Conservation (phyloP, 2,797 vertebrate genomes). For the Malacoraja senta region DNA sequence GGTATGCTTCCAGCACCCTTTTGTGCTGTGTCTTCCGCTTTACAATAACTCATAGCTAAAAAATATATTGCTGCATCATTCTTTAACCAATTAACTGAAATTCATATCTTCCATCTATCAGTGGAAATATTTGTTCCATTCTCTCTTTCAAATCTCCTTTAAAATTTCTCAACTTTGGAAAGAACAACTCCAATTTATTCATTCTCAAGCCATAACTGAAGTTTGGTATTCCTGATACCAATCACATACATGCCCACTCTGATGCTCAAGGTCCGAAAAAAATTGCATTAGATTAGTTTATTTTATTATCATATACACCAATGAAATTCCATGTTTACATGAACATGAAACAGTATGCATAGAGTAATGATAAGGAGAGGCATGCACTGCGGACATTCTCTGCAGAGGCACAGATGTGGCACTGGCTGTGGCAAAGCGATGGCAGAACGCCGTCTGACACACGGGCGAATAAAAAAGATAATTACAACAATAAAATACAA, state of each 20-base stretch:
- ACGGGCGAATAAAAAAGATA: too few relatives aligned
- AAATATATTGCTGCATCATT: background rate
- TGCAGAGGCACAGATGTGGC: too few relatives aligned
- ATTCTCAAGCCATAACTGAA: background rate
- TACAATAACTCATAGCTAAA: background rate
- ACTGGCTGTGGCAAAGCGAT: too few relatives aligned
- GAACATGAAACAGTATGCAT: too few relatives aligned
- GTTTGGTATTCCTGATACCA: background rate
- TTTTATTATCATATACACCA: too few relatives aligned
- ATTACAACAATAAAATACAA: too few relatives aligned
- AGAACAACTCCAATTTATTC: background rate
- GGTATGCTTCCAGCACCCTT: background rate
- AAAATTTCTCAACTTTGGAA: background rate
- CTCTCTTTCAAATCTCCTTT: background rate
- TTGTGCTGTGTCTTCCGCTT: background rate
- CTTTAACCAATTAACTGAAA: background rate
- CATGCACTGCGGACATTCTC: too few relatives aligned
- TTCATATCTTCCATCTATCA: background rate
- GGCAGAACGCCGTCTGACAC: too few relatives aligned
- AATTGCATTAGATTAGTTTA: too few relatives aligned
- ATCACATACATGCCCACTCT: background rate
- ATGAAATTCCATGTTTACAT: too few relatives aligned
- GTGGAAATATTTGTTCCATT: background rate
- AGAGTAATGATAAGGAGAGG: too few relatives aligned
- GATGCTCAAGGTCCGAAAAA: background rate